phyloP scores from a whole-genome alignment of 2,113 vertebrate genomes.

The Daboia siamensis region DNA sequence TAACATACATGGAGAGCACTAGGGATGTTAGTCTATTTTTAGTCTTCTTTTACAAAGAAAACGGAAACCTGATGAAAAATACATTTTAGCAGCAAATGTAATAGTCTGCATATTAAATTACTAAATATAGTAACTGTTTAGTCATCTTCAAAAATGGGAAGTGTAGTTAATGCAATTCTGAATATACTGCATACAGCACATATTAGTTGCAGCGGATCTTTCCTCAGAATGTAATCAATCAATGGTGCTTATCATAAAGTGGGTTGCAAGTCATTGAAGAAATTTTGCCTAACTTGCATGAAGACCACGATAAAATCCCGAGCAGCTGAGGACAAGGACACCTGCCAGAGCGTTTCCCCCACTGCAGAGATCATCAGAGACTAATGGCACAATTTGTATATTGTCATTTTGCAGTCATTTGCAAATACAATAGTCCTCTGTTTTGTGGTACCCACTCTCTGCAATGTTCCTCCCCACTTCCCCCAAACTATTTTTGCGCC shows the following conservation, averaged over 20 bases:
- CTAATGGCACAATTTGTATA: background rate
- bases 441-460: background rate
- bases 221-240: slow-evolving; percentile 51
- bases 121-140: slow-evolving; percentile 64
- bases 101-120: slow-evolving; percentile 59
- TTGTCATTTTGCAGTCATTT: background rate
- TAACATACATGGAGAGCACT: slow-evolving; percentile 20
- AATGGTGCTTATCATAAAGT: slow-evolving; percentile 51
- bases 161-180: slow-evolving; percentile 26
- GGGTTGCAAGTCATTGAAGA: slow-evolving; percentile 42
- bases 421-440: background rate
- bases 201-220: slow-evolving; percentile 12
- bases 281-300: slow-evolving; percentile 39
- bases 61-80: slow-evolving; percentile 52
- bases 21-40: slow-evolving; percentile 58
- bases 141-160: slow-evolving; percentile 59
- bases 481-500: background rate
- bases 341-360: background rate
- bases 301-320: background rate
- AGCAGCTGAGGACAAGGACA: background rate
- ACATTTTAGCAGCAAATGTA: slow-evolving; percentile 57
- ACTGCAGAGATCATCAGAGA: background rate
- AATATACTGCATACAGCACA: background rate
- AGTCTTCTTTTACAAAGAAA: slow-evolving; percentile 57
- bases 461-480: background rate